Evolutionary conservation across 2,888 invertebrate genomes (phyloP), one percentile per base, ranked within the genome.

Genomic region (Scaeva pyrastri): DNA sequence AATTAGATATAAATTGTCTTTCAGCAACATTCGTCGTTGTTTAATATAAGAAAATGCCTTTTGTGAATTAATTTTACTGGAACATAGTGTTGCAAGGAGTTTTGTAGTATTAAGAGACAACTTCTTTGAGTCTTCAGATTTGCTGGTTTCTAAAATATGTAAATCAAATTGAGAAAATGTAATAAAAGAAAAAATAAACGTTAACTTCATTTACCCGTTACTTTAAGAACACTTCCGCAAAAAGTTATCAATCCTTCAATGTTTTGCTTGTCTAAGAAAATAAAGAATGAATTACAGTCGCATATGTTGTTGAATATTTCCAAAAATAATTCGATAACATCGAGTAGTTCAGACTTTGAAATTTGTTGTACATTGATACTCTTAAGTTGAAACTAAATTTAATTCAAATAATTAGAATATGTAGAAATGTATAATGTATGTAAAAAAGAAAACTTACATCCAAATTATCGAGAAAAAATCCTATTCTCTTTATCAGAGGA

Each of bases 401-500:
- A 36, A 83, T 73, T 52, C 7, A 66, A 2, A 5, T 2, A 6
- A 1, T 45, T 26, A 21, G 6, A 16, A 16, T 21, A 39, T 2
- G 19, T 5, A 23, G 0, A 16, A 0, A 14, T 5, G 26, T 0
- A 16, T n/a, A 8, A 19, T 14, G 1, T 31, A 7, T 8, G 6
- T 31, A 16, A n/a, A 1, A 19, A 8, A 6, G 36, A 21, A 23
- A 2, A 21, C 83, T 12, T 72, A 91, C 92, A 89, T 91, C 92
- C 8, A 91, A 88, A 75, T 91, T 90, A 52, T 90, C 91, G 0
- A 91, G 88, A 75, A 91, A 91, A 11, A 92, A 88, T 6, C 91
- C 91, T 43, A 92, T 90, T 50, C 92, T 89, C 50, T 91, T 91
- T 2, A 91, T 89, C 0, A 92, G 87, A 12, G 92, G 91, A 74